These are phyloP conservation scores for Protonibea diacanthus DNA, from an alignment of 2,797 vertebrate genomes.

Conservation along the genomic window DNA sequence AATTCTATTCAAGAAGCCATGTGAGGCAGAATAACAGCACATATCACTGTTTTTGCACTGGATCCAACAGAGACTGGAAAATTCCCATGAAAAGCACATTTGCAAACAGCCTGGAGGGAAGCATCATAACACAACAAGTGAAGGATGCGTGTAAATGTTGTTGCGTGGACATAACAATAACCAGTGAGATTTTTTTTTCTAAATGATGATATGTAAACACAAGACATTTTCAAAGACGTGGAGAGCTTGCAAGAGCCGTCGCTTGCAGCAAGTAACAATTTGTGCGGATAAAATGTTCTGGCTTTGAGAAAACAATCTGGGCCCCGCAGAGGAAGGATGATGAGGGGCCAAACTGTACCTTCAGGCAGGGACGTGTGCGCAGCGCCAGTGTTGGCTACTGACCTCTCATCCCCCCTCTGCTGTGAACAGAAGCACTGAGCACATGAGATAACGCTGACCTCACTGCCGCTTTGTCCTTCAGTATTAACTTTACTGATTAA, in stretches of 20 bases:
- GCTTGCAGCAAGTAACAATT: conserved; percentile 25
- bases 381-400: conserved; percentile 21
- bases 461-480: conserved; percentile 79
- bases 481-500: conserved; percentile 78
- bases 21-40: conserved; percentile 30
- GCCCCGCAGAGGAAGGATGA: conserved; percentile 21
- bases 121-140: conserved; percentile 46
- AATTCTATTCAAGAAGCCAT: conserved; percentile 30
- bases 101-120: conserved; percentile 47
- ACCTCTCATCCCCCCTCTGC: conserved; percentile 53
- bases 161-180: conserved; percentile 31
- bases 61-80: conserved; percentile 32
- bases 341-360: conserved; percentile 32
- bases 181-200: conserved; percentile 8
- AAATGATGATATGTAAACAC: conserved; percentile 41
- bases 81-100: conserved; percentile 43
- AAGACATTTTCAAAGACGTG: conserved; percentile 22
- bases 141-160: conserved; percentile 24
- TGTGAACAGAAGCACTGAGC: conserved; percentile 63
- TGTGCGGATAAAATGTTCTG: conserved; percentile 25
- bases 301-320: conserved; percentile 22
- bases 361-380: conserved; percentile 26
- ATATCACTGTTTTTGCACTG: conserved; percentile 25
- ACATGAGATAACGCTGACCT: conserved; percentile 81
- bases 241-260: conserved; percentile 8